Percentiles rank a stretch among this genome's conserved stretches.
These are phyloP conservation scores for Spodoptera picta DNA, from an alignment of 2,888 invertebrate genomes.

Conservation along the genomic window DNA sequence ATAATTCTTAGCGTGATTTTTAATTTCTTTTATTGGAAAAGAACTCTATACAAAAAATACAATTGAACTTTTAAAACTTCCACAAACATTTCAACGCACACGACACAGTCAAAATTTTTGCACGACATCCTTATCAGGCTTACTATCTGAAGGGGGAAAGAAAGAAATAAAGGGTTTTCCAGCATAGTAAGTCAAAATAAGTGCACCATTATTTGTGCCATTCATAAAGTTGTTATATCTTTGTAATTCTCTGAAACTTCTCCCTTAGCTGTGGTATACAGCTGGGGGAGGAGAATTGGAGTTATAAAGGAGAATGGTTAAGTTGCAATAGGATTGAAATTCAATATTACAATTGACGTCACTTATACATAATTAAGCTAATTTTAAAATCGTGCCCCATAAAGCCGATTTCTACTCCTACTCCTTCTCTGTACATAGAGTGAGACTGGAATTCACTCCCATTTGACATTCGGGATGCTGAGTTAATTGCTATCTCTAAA, in stretches of 20 bases:
- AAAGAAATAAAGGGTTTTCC: slow-evolving; percentile 22
- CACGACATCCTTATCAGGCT: not conserved
- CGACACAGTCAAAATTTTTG: slow-evolving; percentile 8
- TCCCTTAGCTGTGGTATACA: slow-evolving; percentile 27
- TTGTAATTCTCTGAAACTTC: slow-evolving; percentile 41
- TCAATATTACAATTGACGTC: not conserved
- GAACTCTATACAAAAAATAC: no score
- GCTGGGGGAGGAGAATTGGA: not conserved
- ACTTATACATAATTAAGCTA: no score
- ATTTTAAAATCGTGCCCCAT: no score
- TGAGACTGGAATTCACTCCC: no score
- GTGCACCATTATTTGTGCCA: slow-evolving; percentile 48
- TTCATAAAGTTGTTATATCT: slow-evolving; percentile 39
- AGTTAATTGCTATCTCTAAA: no score
- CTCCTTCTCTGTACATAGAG: no score
- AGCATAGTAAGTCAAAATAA: slow-evolving; percentile 53
- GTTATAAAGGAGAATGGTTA: slow-evolving; percentile 2
- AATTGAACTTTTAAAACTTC: not conserved
- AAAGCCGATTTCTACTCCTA: no score
- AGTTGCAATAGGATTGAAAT: not conserved
- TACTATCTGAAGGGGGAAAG: not conserved
- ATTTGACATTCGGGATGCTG: no score
- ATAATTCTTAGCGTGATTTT: no score
- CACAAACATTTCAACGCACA: no score
- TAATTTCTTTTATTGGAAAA: no score